Percentiles rank a stretch among this genome's conserved stretches.
Conservation (phyloP, 2,888 invertebrate species). For the Strigamia maritima region DNA sequence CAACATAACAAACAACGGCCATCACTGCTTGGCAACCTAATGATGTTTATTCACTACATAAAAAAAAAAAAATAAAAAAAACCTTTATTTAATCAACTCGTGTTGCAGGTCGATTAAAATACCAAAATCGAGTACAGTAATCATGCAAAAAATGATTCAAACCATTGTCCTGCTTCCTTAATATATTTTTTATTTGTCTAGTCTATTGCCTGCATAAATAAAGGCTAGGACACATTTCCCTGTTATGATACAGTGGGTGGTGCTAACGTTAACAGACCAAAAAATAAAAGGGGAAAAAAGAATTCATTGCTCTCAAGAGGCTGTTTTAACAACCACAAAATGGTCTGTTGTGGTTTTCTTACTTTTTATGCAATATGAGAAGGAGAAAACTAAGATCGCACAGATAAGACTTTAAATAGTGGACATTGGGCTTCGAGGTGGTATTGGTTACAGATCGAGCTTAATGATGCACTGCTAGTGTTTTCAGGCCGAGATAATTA, state of each 20-base stretch:
- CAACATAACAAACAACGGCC: neutral
- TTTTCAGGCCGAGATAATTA: neutral
- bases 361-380: slow-evolving; percentile 3
- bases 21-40: slow-evolving; percentile 27
- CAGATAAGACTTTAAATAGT: neutral
- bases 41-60: neutral
- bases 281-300: neutral
- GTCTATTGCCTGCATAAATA: neutral
- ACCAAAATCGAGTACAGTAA: slow-evolving; percentile 10
- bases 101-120: slow-evolving; percentile 1
- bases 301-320: neutral
- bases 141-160: neutral
- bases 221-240: neutral
- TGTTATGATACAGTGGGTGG: neutral
- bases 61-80: neutral
- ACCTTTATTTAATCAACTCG: neutral
- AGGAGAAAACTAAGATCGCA: neutral
- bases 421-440: slow-evolving; percentile 10
- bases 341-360: slow-evolving; percentile 16
- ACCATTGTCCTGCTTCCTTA: neutral
- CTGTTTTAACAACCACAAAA: slow-evolving; percentile 17
- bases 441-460: neutral
- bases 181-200: neutral
- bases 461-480: neutral
- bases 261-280: neutral